A percentile compares a stretch with the other conserved stretches of the same genome.
phyloP scores from a whole-genome alignment of 2,888 invertebrate genomes.

The Aricia artaxerxes region DNA sequence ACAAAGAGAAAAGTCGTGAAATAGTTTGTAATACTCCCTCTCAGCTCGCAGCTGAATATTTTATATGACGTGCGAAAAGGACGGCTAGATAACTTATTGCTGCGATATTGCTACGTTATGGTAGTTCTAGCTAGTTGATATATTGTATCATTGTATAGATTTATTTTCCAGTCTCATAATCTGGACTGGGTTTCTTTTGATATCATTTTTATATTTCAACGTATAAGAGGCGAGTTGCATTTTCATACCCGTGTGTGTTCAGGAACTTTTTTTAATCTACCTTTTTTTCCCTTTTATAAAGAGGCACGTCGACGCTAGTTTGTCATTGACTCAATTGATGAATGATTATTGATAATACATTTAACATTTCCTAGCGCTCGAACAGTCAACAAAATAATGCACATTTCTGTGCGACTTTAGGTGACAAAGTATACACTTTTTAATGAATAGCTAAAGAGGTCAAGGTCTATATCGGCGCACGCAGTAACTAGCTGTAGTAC shows the following conservation, averaged over 20 bases:
- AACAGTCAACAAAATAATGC: too few relatives aligned
- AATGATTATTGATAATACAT: too few relatives aligned
- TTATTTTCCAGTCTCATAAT: slow-evolving; percentile 29
- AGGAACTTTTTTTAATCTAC: background rate
- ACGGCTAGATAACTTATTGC: slow-evolving; percentile 36
- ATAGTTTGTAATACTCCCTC: slow-evolving; percentile 55
- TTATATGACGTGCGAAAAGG: slow-evolving; percentile 45
- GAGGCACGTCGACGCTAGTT: too few relatives aligned
- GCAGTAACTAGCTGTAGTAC: slow-evolving; percentile 54
- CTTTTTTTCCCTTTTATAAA: too few relatives aligned
- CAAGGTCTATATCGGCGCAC: slow-evolving; percentile 23
- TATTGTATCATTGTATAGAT: slow-evolving; percentile 38
- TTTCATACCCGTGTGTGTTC: background rate
- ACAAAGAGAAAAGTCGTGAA: slow-evolving; percentile 50
- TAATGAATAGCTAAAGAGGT: background rate
- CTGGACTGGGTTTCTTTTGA: background rate
- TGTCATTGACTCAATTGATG: too few relatives aligned
- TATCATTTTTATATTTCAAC: background rate
- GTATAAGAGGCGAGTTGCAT: background rate
- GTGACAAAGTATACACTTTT: background rate
- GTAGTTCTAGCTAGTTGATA: slow-evolving; percentile 38
- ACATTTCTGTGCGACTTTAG: too few relatives aligned
- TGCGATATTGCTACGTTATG: slow-evolving; percentile 36
- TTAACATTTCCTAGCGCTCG: too few relatives aligned
- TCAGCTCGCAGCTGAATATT: slow-evolving; percentile 57